A percentile compares a stretch with the other conserved stretches of the same genome.
These are phyloP conservation scores for Lates calcarifer DNA, from an alignment of 2,113 vertebrate genomes.

Conservation along the genomic window DNA sequence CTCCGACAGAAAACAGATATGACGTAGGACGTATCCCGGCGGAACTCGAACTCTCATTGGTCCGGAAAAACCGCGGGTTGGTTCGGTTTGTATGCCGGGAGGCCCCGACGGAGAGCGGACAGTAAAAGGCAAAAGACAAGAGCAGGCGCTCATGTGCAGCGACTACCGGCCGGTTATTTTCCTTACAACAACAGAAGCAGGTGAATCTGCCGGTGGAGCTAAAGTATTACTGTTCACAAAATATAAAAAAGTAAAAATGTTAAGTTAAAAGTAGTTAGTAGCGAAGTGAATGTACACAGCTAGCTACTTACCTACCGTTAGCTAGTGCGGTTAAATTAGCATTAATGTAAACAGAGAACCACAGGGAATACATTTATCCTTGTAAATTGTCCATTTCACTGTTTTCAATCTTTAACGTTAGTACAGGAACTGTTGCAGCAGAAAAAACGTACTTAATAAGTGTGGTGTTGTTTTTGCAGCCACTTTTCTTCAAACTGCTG, in stretches of 20 bases:
- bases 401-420: neutral
- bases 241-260: neutral
- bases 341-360: neutral
- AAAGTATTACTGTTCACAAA: neutral
- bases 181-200: neutral
- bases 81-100: neutral
- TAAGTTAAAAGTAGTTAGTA: no score
- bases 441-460: no score
- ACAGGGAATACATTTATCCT: no score
- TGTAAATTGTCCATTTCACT: no score
- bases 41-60: conserved; percentile 47
- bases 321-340: neutral
- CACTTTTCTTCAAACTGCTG: no score
- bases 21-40: conserved; percentile 25
- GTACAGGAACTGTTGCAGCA: neutral
- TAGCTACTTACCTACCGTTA: neutral
- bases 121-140: neutral
- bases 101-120: neutral
- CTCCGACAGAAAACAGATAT: conserved; percentile 25
- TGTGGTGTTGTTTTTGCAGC: neutral
- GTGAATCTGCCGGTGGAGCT: neutral
- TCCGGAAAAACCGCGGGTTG: neutral
- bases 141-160: neutral
- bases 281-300: neutral
- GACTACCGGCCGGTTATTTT: neutral